Evolutionary conservation across 1,140 invertebrate genomes (phyloP).

Genomic region (Helicoverpa armigera): DNA sequence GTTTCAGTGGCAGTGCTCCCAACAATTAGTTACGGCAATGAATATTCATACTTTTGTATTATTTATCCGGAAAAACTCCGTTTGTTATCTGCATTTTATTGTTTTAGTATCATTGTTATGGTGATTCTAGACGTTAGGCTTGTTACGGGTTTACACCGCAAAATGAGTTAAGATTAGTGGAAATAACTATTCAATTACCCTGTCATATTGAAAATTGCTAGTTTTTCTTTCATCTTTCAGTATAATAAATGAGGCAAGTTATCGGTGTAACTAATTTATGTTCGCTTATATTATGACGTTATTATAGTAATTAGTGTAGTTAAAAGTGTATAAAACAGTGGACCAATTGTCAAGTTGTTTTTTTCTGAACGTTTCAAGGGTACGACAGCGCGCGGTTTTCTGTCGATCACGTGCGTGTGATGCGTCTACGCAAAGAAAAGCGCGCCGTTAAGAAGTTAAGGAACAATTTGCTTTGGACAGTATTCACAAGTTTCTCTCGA

Average conservation of each 20-base stretch:
- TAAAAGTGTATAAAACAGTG: conserved; percentile 19
- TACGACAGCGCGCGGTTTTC: conserved; percentile 62
- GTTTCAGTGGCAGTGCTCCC: conserved; percentile 66
- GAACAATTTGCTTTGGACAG: not conserved
- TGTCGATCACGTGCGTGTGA: conserved; percentile 69
- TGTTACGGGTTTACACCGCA: conserved; percentile 62
- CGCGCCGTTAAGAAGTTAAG: conserved; percentile 12
- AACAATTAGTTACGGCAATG: conserved; percentile 59
- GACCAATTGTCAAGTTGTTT: conserved; percentile 44
- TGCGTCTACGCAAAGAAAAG: conserved; percentile 52
- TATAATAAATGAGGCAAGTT: conserved; percentile 31
- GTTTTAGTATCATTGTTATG: conserved; percentile 81
- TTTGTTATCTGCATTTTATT: conserved; percentile 75
- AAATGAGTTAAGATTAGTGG: conserved; percentile 75
- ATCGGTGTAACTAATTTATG: conserved; percentile 36
- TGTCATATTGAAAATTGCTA: conserved; percentile 60
- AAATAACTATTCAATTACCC: conserved; percentile 73
- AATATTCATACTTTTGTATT: conserved; percentile 72
- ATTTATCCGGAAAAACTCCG: conserved; percentile 69
- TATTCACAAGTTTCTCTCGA: not conserved
- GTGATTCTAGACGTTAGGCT: conserved; percentile 69
- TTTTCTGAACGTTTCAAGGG: conserved; percentile 65
- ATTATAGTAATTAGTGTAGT: conserved; percentile 37
- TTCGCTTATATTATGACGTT: conserved; percentile 35
- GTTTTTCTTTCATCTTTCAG: conserved; percentile 52